phyloP scores from a whole-genome alignment of 2,888 invertebrate genomes.

The Resseliella maxima region DNA sequence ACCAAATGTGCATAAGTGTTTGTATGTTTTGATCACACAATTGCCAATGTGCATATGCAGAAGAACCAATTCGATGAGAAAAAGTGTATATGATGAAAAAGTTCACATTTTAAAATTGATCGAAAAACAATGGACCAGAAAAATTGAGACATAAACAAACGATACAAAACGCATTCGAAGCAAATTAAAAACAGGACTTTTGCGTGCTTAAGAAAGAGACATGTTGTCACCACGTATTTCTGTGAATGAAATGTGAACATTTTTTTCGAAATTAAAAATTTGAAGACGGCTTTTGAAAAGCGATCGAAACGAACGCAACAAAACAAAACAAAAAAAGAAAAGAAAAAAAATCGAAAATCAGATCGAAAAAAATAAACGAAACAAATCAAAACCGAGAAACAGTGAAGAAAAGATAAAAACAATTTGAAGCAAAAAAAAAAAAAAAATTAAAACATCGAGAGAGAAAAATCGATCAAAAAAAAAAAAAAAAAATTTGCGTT shows the following conservation, averaged over 20 bases:
- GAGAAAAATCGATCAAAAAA: neutral
- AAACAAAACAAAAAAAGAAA: too few relatives aligned
- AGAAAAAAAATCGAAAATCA: too few relatives aligned
- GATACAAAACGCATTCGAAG: neutral
- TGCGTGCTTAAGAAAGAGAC: neutral
- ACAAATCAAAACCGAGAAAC: too few relatives aligned
- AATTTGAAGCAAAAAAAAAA: too few relatives aligned
- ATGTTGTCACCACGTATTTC: slow-evolving; percentile 34
- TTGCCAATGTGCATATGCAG: neutral
- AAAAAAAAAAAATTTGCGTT: neutral
- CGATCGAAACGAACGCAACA: too few relatives aligned
- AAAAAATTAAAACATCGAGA: too few relatives aligned
- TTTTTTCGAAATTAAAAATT: too few relatives aligned
- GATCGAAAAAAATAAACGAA: too few relatives aligned
- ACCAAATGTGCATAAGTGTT: neutral
- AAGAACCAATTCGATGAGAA: slow-evolving; percentile 6
- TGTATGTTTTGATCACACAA: neutral
- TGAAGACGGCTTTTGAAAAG: too few relatives aligned
- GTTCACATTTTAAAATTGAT: neutral
- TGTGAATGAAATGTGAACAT: slow-evolving; percentile 36
- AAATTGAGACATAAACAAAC: slow-evolving; percentile 20
- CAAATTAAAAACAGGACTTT: neutral
- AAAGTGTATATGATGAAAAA: neutral
- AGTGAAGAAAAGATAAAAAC: too few relatives aligned
- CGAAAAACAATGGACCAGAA: slow-evolving; percentile 24